Evolutionary conservation across 2,113 vertebrate genomes (phyloP).

Genomic region (Marmota flaviventris): DNA sequence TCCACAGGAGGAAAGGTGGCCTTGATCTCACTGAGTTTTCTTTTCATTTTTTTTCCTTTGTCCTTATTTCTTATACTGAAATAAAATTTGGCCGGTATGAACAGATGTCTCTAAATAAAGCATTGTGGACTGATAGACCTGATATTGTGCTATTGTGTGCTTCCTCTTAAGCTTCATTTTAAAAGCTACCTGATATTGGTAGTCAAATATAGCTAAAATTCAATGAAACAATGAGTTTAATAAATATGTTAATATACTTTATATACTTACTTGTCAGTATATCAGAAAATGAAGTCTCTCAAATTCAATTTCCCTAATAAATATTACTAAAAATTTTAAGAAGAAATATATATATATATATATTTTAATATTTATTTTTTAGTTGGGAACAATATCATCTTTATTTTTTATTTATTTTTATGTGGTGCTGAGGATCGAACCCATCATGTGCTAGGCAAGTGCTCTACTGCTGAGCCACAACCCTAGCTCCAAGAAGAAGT

Average conservation of each 20-base stretch:
- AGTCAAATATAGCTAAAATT: background rate
- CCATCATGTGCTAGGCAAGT: too few species aligned
- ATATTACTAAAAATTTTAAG: background rate
- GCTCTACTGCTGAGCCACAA: too few species aligned
- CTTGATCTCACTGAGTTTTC: conserved; percentile 64
- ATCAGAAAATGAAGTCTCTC: conserved; percentile 22
- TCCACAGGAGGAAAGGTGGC: background rate
- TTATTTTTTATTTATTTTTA: too few species aligned
- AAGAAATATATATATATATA: background rate
- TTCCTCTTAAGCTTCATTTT: background rate
- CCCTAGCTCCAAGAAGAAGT: too few species aligned
- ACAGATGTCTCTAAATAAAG: background rate
- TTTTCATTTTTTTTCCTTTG: background rate
- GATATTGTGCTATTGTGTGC: accelerated
- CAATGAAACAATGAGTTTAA: background rate
- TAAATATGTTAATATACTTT: background rate
- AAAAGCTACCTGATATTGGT: background rate
- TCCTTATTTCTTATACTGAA: conserved; percentile 48
- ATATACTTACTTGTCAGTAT: background rate
- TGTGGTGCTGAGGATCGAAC: too few species aligned
- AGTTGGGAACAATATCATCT: too few species aligned
- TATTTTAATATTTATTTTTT: too few species aligned
- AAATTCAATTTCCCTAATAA: background rate
- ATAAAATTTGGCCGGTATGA: conserved; percentile 50
- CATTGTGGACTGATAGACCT: background rate